These are phyloP conservation scores for Fulmarus glacialis DNA, from an alignment of 2,113 vertebrate species.

Conservation along the genomic window DNA sequence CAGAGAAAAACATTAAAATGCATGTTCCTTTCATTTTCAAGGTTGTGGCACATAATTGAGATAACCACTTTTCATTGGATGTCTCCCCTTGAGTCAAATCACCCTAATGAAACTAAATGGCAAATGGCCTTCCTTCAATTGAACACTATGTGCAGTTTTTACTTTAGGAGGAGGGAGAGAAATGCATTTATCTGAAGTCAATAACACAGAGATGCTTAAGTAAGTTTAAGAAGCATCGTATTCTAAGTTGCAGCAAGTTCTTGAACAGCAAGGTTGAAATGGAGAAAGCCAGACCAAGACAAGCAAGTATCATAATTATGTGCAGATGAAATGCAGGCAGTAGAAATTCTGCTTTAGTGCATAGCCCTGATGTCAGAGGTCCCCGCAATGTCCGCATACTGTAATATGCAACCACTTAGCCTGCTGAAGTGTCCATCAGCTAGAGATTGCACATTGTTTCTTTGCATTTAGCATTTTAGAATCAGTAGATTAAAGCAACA, in stretches of 20 bases:
- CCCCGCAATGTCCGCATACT: fast-evolving
- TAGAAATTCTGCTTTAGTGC: neutral
- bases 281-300: neutral
- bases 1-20: neutral
- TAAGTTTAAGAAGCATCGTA: conserved; percentile 41
- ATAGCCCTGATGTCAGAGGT: neutral
- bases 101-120: conserved; percentile 12
- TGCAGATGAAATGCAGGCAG: neutral
- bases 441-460: neutral
- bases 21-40: neutral
- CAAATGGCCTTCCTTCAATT: conserved; percentile 38
- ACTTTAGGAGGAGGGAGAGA: neutral
- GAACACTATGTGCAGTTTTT: conserved; percentile 28
- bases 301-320: neutral
- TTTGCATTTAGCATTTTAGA: neutral
- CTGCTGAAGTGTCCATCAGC: neutral
- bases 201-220: conserved; percentile 3
- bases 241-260: neutral
- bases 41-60: neutral
- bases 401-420: neutral
- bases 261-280: neutral
- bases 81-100: conserved; percentile 36
- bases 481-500: neutral
- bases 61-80: conserved; percentile 22
- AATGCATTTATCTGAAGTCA: conserved; percentile 9